phyloP scores from a whole-genome alignment of 1,140 invertebrate genomes.

The Aphelinus atriplicis region DNA sequence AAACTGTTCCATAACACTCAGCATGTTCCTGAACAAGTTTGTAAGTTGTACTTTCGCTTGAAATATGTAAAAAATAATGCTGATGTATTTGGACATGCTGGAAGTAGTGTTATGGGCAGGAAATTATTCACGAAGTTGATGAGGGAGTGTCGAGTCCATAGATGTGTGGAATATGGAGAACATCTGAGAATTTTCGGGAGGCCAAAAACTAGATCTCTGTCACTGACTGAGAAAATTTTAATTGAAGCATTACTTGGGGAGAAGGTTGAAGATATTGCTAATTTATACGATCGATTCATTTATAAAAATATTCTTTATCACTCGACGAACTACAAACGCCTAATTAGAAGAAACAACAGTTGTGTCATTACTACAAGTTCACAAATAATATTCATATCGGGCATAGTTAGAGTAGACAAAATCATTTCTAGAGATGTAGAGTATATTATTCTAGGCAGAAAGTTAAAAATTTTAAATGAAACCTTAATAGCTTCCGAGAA shows the following conservation, averaged over 20 bases:
- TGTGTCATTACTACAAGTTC: too few relatives aligned
- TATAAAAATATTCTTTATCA: constrained; percentile 30
- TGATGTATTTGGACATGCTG: constrained; percentile 21
- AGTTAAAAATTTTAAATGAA: too few relatives aligned
- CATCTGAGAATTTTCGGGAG: too few relatives aligned
- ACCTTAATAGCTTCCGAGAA: too few relatives aligned
- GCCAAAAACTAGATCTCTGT: constrained; percentile 18
- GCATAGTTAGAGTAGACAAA: too few relatives aligned
- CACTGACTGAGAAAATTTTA: constrained; percentile 25
- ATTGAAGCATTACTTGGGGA: constrained; percentile 17
- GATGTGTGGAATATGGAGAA: too few relatives aligned
- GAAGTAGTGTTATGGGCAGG: constrained; percentile 27
- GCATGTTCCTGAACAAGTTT: constrained; percentile 22
- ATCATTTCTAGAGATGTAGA: too few relatives aligned
- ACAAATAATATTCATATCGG: too few relatives aligned
- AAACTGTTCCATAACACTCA: too few relatives aligned
- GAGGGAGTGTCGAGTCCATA: constrained; percentile 30
- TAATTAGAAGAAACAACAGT: constrained; percentile 27
- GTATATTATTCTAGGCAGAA: too few relatives aligned
- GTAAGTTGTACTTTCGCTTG: constrained; percentile 35
- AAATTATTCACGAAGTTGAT: constrained; percentile 25
- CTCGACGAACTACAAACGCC: constrained; percentile 15
- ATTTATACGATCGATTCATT: constrained; percentile 25
- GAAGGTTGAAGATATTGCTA: constrained; percentile 16
- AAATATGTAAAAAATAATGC: constrained; percentile 30